A percentile compares a stretch with the other conserved stretches of the same genome.
Conservation (phyloP, 2,888 invertebrate species). For the Clepsis dumicolana region DNA sequence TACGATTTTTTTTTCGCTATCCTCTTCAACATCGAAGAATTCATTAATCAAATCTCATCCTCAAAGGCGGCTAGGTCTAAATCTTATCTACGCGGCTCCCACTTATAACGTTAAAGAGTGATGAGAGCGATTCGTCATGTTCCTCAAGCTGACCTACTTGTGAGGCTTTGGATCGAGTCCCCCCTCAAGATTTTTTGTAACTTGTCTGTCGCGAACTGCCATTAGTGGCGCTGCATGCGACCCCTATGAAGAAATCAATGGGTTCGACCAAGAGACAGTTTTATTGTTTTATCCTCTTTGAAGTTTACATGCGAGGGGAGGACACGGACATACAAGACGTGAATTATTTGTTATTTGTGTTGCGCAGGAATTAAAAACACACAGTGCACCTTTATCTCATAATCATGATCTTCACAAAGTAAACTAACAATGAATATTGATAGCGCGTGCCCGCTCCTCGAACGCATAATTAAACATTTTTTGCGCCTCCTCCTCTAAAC, state of each 20-base stretch:
- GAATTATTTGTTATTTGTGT: constrained; percentile 3
- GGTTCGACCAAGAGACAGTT: constrained; percentile 61
- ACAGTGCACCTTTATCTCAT: constrained; percentile 30
- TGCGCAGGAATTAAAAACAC: constrained; percentile 18
- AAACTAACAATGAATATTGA: constrained; percentile 59
- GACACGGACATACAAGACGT: neutral
- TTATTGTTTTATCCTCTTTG: constrained; percentile 65
- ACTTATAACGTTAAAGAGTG: constrained; percentile 69
- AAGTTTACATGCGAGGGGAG: constrained; percentile 42
- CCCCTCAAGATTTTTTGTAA: constrained; percentile 58
- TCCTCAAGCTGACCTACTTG: constrained; percentile 75
- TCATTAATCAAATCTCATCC: constrained; percentile 61
- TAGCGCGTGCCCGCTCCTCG: constrained; percentile 55
- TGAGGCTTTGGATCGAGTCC: constrained; percentile 52
- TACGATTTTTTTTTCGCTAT: constrained; percentile 23
- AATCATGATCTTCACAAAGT: constrained; percentile 38
- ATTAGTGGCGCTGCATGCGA: constrained; percentile 55
- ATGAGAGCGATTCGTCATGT: constrained; percentile 80
- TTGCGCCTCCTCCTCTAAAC: constrained; percentile 64
- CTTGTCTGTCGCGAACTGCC: constrained; percentile 58
- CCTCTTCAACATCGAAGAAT: constrained; percentile 48
- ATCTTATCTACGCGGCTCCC: constrained; percentile 68
- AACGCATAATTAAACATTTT: constrained; percentile 62
- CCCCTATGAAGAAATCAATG: constrained; percentile 69
- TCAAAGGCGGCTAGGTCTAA: constrained; percentile 62